A percentile compares a stretch with the other conserved stretches of the same genome.
Conservation (phyloP, 2,113 vertebrate genomes). For the Lycocorax pyrrhopterus region DNA sequence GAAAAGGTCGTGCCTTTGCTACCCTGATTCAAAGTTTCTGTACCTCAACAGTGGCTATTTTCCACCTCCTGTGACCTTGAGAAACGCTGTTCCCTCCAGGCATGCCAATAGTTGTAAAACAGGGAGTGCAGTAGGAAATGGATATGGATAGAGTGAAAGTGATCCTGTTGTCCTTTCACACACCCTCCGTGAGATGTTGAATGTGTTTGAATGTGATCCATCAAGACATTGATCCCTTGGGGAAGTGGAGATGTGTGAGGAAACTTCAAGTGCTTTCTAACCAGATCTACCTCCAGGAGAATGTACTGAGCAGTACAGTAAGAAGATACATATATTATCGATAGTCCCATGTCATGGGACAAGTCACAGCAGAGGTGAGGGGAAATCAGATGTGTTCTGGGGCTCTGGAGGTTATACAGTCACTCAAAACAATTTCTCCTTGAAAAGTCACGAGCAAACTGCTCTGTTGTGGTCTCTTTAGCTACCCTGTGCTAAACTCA, state of each 20-base stretch:
- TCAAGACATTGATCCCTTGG: slow-evolving; percentile 74
- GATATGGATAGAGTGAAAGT: slow-evolving; percentile 74
- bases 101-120: slow-evolving; percentile 75
- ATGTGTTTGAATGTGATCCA: slow-evolving; percentile 76
- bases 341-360: slow-evolving; percentile 44
- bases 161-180: slow-evolving; percentile 76
- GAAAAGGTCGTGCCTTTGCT: background rate
- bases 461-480: background rate
- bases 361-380: slow-evolving; percentile 53
- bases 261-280: slow-evolving; percentile 61
- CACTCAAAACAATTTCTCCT: slow-evolving; percentile 30
- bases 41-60: slow-evolving; percentile 26
- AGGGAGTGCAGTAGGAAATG: slow-evolving; percentile 69
- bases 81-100: slow-evolving; percentile 48
- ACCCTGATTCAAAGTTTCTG: background rate
- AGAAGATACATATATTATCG: slow-evolving; percentile 58
- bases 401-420: slow-evolving; percentile 23
- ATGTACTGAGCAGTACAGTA: slow-evolving; percentile 45
- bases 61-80: slow-evolving; percentile 75
- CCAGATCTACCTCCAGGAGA: slow-evolving; percentile 30
- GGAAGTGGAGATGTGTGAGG: slow-evolving; percentile 63
- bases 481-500: background rate
- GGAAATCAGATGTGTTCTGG: slow-evolving; percentile 60
- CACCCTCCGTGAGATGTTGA: slow-evolving; percentile 71
- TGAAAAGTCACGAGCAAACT: background rate